Evolutionary conservation across 2,888 invertebrate species (phyloP).

Genomic region (Hydriomena furcata): DNA sequence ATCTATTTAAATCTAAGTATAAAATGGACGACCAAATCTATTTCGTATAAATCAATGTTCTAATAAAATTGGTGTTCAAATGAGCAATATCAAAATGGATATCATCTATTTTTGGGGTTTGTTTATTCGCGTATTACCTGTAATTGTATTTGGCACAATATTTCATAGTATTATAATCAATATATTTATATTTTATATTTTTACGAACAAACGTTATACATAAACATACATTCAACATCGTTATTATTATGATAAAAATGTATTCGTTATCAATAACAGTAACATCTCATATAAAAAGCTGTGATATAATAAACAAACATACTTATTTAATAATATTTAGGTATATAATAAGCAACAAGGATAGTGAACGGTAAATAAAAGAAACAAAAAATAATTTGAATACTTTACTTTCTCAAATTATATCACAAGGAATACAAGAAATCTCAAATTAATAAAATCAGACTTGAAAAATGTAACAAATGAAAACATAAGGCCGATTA

Average conservation of each 20-base stretch:
- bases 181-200: slow-evolving; percentile 48
- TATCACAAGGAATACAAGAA: slow-evolving; percentile 72
- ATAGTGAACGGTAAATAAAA: slow-evolving; percentile 53
- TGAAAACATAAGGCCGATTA: slow-evolving; percentile 46
- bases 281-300: slow-evolving; percentile 63
- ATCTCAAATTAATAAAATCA: slow-evolving; percentile 64
- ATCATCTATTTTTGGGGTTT: slow-evolving; percentile 45
- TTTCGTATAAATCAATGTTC: slow-evolving; percentile 35
- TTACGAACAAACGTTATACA: slow-evolving; percentile 45
- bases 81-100: slow-evolving; percentile 54
- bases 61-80: slow-evolving; percentile 50
- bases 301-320: slow-evolving; percentile 55
- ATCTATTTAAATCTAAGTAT: slow-evolving; percentile 22
- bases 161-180: slow-evolving; percentile 37
- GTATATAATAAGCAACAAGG: slow-evolving; percentile 43
- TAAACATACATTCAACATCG: slow-evolving; percentile 55
- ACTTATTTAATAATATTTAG: slow-evolving; percentile 48
- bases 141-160: slow-evolving; percentile 70
- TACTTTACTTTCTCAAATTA: slow-evolving; percentile 72
- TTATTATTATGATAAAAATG: slow-evolving; percentile 42
- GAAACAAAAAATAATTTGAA: slow-evolving; percentile 63
- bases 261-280: slow-evolving; percentile 46
- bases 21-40: slow-evolving; percentile 50
- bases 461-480: slow-evolving; percentile 56
- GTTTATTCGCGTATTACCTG: slow-evolving; percentile 65